Conservation (phyloP, 2,113 vertebrate genomes). For the Passer montanus region DNA sequence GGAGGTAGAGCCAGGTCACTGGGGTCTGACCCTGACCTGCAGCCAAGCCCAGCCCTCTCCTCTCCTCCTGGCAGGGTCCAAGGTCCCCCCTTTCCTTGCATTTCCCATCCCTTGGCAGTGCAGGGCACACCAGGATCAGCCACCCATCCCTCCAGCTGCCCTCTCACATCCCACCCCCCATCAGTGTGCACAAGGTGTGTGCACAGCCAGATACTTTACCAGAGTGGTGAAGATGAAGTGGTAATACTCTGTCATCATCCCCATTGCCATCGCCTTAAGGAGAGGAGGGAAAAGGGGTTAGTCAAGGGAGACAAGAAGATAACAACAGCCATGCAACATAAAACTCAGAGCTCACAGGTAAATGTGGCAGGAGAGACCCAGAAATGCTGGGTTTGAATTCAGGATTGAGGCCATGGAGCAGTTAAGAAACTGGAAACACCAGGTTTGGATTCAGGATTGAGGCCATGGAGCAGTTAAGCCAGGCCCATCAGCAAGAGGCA, state of each 20-base stretch:
- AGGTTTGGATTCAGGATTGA: neutral
- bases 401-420: no score
- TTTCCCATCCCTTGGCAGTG: neutral
- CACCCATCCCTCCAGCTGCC: neutral
- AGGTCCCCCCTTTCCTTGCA: no score
- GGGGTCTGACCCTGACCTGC: neutral
- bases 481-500: neutral
- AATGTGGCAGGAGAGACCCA: neutral
- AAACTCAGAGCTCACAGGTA: neutral
- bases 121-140: neutral
- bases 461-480: neutral
- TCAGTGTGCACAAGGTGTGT: neutral
- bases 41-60: neutral
- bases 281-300: constrained; percentile 13
- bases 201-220: constrained; percentile 83
- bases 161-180: neutral
- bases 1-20: neutral
- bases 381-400: neutral
- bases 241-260: constrained; percentile 99
- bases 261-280: constrained; percentile 95
- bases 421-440: no score
- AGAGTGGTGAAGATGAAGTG: constrained; percentile 99
- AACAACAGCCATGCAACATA: neutral
- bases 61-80: neutral
- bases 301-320: neutral